Evolutionary conservation across 2,888 invertebrate species (phyloP), one percentile per base, ranked within the genome.

Genomic region (Sphaeridia pumilis): DNA sequence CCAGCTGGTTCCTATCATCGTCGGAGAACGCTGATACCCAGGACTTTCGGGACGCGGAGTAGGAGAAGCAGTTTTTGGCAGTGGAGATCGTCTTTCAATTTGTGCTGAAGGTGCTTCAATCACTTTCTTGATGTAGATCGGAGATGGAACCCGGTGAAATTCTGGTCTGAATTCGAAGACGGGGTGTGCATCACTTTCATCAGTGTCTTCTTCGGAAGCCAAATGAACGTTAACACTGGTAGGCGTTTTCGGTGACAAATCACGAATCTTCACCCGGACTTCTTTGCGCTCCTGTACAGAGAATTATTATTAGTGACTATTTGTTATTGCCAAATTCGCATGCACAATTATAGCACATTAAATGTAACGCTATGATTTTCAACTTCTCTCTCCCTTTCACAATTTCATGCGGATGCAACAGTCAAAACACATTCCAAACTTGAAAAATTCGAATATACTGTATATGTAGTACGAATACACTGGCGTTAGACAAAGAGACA

Each of bases 101-200:
- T 46, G 26, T 20, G 21, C 5, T n/a, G 47, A 48, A 38, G 38
- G 7, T 7, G 38, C 43, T 25, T 55, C 50, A n/a, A 14, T 41
- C 5, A 24, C 20, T 31, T 52, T 52, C 20, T 34, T 52, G 25
- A 52, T 52, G 24, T 61, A 52, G 27, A 60, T 58, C 2, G 62
- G 64, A 7, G 59, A 59, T 1, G 64, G 62, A 5, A 64, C 62
- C 7, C 63, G 53, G 38, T 64, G 64, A 43, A 61, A 61, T 53
- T 59, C 59, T 12, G 59, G 64, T 20, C 57, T 56, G 44, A 63
- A 63, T 36, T 63, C 60, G 43, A 63, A 63, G 10, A 60, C 57
- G 12, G 59, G 54, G 4, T 24, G 38, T 17, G 28, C 42, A 41
- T 43, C 36, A 24, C 43, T 34, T 17, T 54, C 54, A 24, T 57